Evolutionary conservation across 1,140 invertebrate species (phyloP).

Genomic region (Latrodectus geometricus): DNA sequence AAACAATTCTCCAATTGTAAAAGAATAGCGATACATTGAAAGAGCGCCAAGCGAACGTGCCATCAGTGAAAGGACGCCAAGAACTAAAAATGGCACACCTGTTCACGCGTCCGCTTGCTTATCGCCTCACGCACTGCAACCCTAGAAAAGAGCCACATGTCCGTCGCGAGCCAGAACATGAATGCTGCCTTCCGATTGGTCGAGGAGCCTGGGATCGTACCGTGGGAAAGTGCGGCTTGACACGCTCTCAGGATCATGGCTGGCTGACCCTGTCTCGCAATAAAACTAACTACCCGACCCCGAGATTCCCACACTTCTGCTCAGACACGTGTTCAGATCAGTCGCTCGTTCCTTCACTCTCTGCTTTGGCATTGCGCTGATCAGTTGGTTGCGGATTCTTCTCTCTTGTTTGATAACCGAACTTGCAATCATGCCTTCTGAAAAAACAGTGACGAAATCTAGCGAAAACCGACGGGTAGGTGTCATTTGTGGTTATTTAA

Average conservation of each 20-base stretch:
- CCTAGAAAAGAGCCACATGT: conserved; percentile 53
- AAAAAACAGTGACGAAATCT: conserved; percentile 50
- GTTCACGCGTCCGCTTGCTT: conserved; percentile 45
- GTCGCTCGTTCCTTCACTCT: conserved; percentile 24
- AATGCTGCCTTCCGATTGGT: conserved; percentile 36
- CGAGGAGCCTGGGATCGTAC: conserved; percentile 38
- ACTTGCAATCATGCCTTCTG: conserved; percentile 50
- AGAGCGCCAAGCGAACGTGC: not conserved
- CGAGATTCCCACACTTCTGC: conserved; percentile 48
- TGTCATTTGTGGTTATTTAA: conserved; percentile 24
- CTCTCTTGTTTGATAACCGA: not conserved
- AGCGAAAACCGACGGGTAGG: conserved; percentile 61
- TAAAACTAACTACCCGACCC: conserved; percentile 33
- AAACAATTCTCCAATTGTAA: too few relatives aligned
- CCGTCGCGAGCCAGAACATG: conserved; percentile 54
- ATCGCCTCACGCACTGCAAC: conserved; percentile 26
- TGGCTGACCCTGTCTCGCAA: conserved; percentile 34
- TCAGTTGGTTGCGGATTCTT: not conserved
- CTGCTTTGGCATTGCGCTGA: conserved; percentile 2
- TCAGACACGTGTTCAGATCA: conserved; percentile 25
- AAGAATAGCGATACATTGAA: too few relatives aligned
- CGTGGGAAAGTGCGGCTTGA: conserved; percentile 54
- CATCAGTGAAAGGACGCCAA: conserved; percentile 12
- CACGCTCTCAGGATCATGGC: conserved; percentile 55
- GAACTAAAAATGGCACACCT: conserved; percentile 46